Evolutionary conservation across 1,140 invertebrate genomes (phyloP).

Genomic region (Formica exsecta): DNA sequence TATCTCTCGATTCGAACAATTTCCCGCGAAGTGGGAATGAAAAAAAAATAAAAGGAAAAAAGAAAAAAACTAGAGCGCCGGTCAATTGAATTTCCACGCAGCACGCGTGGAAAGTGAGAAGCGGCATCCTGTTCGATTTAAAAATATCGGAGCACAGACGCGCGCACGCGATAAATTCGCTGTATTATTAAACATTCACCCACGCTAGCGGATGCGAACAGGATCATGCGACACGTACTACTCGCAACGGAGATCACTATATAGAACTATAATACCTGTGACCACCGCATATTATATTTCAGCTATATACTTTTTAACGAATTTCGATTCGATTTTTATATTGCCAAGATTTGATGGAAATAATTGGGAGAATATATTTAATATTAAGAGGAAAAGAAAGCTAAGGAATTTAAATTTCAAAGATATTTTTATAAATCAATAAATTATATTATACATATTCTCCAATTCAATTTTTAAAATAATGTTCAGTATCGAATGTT

Average conservation of each 20-base stretch:
- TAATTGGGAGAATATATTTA: neutral
- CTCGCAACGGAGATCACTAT: conserved; percentile 22
- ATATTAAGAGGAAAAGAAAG: too few species aligned
- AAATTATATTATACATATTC: neutral
- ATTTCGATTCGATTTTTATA: conserved; percentile 31
- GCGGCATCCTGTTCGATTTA: conserved; percentile 50
- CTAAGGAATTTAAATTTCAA: neutral
- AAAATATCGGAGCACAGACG: conserved; percentile 37
- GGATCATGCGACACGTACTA: conserved; percentile 46
- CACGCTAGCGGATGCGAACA: conserved; percentile 30
- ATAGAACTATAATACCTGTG: neutral
- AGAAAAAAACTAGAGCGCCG: conserved; percentile 48
- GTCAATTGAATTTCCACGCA: conserved; percentile 62
- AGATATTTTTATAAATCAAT: neutral
- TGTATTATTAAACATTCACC: conserved; percentile 64
- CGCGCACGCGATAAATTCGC: conserved; percentile 48
- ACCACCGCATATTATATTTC: conserved; percentile 19
- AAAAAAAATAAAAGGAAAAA: conserved; percentile 43
- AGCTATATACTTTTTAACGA: neutral
- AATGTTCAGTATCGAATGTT: neutral
- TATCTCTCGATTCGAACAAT: conserved; percentile 66
- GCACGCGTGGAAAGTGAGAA: conserved; percentile 59
- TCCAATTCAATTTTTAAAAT: neutral
- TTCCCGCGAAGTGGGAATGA: conserved; percentile 45
- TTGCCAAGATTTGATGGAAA: neutral